These are phyloP conservation scores for Hypomecis punctinalis DNA, from an alignment of 2,888 invertebrate genomes.

Conservation along the genomic window DNA sequence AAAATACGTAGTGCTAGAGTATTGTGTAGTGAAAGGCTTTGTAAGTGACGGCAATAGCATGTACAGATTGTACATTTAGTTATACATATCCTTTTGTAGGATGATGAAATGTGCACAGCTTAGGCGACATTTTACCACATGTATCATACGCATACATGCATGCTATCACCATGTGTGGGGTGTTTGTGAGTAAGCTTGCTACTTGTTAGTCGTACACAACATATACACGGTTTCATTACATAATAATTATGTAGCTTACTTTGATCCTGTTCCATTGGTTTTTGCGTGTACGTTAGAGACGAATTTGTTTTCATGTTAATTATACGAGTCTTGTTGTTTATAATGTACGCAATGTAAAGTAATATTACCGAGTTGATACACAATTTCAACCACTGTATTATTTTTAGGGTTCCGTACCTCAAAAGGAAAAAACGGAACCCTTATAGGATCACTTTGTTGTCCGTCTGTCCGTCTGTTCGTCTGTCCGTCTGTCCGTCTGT, in stretches of 20 bases:
- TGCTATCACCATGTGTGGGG: constrained; percentile 70
- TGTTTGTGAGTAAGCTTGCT: constrained; percentile 77
- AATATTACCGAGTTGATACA: constrained; percentile 1
- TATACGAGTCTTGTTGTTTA: neutral
- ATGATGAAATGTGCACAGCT: constrained; percentile 49
- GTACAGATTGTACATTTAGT: constrained; percentile 41
- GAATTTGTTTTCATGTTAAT: constrained; percentile 21
- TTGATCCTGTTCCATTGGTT: constrained; percentile 57
- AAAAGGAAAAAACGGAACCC: too few species aligned
- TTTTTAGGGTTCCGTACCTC: too few species aligned
- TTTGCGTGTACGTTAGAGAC: constrained; percentile 42
- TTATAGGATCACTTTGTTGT: too few species aligned
- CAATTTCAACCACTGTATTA: neutral
- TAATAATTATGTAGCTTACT: constrained; percentile 66
- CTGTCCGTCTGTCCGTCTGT: too few species aligned
- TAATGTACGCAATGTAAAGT: constrained; percentile 4
- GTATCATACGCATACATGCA: constrained; percentile 54
- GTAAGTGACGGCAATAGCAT: constrained; percentile 66
- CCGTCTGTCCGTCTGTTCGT: too few species aligned
- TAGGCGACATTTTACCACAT: constrained; percentile 57
- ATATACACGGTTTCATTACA: constrained; percentile 55
- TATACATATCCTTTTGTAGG: constrained; percentile 29
- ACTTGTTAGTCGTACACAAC: constrained; percentile 74
- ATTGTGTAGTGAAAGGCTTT: constrained; percentile 66
- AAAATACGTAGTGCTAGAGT: constrained; percentile 64